Conservation (phyloP, 2,797 vertebrate genomes). For the Hydrolagus colliei region DNA sequence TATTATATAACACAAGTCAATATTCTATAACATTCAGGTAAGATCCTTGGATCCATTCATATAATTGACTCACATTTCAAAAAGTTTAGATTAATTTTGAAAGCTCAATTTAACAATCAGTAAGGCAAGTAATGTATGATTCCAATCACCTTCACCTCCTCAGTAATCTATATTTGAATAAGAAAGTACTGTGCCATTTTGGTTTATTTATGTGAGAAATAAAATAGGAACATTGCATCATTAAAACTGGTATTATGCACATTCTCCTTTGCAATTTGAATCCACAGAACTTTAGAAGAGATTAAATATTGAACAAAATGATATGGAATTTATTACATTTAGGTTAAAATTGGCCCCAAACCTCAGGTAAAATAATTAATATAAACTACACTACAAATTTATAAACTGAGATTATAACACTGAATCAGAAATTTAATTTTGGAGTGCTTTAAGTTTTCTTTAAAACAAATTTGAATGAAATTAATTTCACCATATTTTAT, state of each 20-base stretch:
- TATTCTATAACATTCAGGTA: neutral
- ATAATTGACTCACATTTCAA: constrained; percentile 24
- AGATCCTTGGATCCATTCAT: neutral
- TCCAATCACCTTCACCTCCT: neutral
- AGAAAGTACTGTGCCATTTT: constrained; percentile 14
- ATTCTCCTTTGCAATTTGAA: neutral
- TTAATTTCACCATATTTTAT: too few species aligned
- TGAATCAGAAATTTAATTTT: too few species aligned
- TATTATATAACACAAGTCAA: neutral
- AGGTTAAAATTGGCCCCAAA: too few species aligned
- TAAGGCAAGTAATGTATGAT: constrained; percentile 12
- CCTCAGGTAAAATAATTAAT: too few species aligned
- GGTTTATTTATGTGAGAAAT: constrained; percentile 18
- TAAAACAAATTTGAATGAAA: too few species aligned
- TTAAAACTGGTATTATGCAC: constrained; percentile 1
- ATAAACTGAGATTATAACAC: too few species aligned
- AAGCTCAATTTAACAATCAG: constrained; percentile 26
- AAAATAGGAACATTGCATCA: neutral
- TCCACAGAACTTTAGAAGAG: too few species aligned
- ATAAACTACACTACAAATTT: too few species aligned
- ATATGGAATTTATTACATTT: too few species aligned
- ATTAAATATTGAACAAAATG: too few species aligned
- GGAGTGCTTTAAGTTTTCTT: too few species aligned
- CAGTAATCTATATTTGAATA: constrained; percentile 6
- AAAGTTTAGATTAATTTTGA: constrained; percentile 18